Conservation (phyloP, 1,140 invertebrate species). For the Drosophila nebulosa region DNA sequence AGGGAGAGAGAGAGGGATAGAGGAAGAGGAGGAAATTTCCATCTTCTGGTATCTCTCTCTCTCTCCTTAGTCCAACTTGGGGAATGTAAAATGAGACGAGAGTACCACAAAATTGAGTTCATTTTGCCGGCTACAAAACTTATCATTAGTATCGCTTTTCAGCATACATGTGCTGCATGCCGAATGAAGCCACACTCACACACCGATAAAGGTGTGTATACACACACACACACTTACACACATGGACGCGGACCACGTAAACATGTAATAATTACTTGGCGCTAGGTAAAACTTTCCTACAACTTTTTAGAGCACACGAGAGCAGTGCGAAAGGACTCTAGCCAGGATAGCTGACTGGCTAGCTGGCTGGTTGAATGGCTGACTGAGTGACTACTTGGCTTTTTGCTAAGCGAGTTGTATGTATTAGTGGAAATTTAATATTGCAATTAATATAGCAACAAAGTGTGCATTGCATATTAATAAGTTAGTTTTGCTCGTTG, state of each 20-base stretch:
- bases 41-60: not conserved
- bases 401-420: constrained; percentile 65
- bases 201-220: no score
- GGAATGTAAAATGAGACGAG: constrained; percentile 62
- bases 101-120: constrained; percentile 68
- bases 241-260: constrained; percentile 36
- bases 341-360: constrained; percentile 9
- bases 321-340: not conserved
- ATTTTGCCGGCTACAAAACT: constrained; percentile 70
- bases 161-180: constrained; percentile 56
- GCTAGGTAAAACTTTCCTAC: constrained; percentile 41
- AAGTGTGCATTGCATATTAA: constrained; percentile 79
- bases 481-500: constrained; percentile 67
- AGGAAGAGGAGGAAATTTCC: constrained; percentile 20
- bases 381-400: constrained; percentile 9
- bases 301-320: constrained; percentile 30
- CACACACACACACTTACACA: constrained; percentile 19
- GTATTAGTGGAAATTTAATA: constrained; percentile 80
- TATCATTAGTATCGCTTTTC: constrained; percentile 81
- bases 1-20: constrained; percentile 20
- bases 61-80: not conserved
- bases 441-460: constrained; percentile 78
- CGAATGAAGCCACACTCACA: constrained; percentile 50
- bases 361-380: not conserved
- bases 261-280: constrained; percentile 61